These are phyloP conservation scores for Paradoxurus hermaphroditus DNA, from an alignment of 2,113 vertebrate genomes.

Conservation along the genomic window DNA sequence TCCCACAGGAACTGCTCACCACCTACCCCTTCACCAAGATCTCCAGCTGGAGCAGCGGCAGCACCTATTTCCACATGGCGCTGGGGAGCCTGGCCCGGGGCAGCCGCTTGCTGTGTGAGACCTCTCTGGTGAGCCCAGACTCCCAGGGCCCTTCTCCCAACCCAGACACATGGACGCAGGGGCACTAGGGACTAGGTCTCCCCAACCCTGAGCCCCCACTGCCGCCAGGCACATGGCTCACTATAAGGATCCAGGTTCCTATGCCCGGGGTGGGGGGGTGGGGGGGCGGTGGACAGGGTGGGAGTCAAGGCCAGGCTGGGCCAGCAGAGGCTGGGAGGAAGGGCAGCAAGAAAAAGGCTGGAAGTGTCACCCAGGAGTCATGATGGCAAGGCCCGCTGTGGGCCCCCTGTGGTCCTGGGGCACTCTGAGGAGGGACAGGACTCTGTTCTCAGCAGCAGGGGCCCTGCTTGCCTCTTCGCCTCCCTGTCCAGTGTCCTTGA, in stretches of 20 bases:
- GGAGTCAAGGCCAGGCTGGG: neutral
- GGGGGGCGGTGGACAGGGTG: no score
- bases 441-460: neutral
- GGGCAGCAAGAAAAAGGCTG: neutral
- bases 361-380: rapidly evolving
- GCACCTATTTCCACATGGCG: conserved; percentile 98
- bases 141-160: neutral
- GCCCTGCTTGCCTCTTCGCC: neutral
- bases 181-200: neutral
- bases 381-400: neutral
- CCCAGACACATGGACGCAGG: neutral
- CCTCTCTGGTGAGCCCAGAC: conserved; percentile 91
- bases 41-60: conserved; percentile 97
- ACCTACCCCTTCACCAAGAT: conserved; percentile 94
- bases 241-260: neutral
- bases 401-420: neutral
- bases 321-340: neutral
- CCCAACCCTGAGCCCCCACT: neutral
- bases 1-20: conserved; percentile 88
- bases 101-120: conserved; percentile 95
- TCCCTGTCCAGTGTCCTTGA: neutral
- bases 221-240: neutral
- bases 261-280: no score
- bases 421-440: neutral
- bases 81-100: conserved; percentile 91